Percentiles rank a stretch among this genome's conserved stretches.
Evolutionary conservation across 2,888 invertebrate species (phyloP).

Genomic region (Caenorhabditis angaria): DNA sequence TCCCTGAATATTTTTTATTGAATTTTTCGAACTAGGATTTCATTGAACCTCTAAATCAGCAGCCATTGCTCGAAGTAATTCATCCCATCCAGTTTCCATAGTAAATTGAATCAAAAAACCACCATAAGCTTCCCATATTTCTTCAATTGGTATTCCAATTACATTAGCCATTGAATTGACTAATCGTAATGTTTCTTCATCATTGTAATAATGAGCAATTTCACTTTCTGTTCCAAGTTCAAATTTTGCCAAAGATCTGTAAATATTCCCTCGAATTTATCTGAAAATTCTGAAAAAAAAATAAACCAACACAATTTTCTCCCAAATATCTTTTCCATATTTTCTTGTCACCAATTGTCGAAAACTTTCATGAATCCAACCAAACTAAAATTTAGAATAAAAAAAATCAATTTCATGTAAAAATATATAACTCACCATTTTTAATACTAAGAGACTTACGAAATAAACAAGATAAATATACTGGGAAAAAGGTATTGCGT

Average conservation of each 20-base stretch:
- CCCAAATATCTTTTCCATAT: slow-evolving; percentile 69
- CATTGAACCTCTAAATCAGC: slow-evolving; percentile 64
- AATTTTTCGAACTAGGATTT: neutral
- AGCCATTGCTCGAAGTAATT: slow-evolving; percentile 69
- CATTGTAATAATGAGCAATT: slow-evolving; percentile 68
- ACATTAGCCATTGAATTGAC: slow-evolving; percentile 68
- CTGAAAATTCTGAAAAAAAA: neutral
- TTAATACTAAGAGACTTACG: neutral
- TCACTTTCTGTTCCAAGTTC: slow-evolving; percentile 68
- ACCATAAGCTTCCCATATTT: slow-evolving; percentile 72
- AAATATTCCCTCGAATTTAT: slow-evolving; percentile 20
- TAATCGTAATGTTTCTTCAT: slow-evolving; percentile 68
- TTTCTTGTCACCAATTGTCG: slow-evolving; percentile 68
- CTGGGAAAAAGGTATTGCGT: neutral
- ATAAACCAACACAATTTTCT: slow-evolving; percentile 64
- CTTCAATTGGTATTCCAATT: slow-evolving; percentile 69
- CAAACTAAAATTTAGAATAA: slow-evolving; percentile 68
- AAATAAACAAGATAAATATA: neutral
- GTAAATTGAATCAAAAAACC: slow-evolving; percentile 71
- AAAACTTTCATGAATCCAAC: slow-evolving; percentile 71
- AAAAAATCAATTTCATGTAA: neutral
- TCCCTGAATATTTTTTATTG: slow-evolving; percentile 75
- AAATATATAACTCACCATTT: slow-evolving; percentile 4
- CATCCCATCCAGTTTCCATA: slow-evolving; percentile 72
- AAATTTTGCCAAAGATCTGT: slow-evolving; percentile 67